Percentiles rank a stretch among this genome's conserved stretches.
Evolutionary conservation across 2,113 vertebrate species (phyloP).

Genomic region (Tichodroma muraria): DNA sequence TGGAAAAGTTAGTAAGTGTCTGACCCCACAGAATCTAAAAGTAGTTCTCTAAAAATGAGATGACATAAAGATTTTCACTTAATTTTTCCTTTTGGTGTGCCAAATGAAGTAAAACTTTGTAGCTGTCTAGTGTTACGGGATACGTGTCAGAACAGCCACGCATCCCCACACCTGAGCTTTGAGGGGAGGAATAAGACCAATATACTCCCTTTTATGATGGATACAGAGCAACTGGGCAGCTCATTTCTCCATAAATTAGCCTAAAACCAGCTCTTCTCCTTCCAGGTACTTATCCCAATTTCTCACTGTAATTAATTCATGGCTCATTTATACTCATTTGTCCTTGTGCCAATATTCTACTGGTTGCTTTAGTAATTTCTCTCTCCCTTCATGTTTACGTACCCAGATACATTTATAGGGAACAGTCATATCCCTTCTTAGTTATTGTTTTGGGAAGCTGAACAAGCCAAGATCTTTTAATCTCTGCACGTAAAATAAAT

Average conservation of each 20-base stretch:
- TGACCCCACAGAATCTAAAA: neutral
- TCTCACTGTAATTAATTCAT: slow-evolving; percentile 27
- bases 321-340: slow-evolving; percentile 1
- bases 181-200: neutral
- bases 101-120: neutral
- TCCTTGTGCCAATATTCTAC: slow-evolving; percentile 30
- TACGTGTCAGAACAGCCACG: neutral
- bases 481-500: slow-evolving; percentile 35
- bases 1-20: neutral
- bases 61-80: neutral
- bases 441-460: slow-evolving; percentile 27
- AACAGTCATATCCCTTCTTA: neutral
- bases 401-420: neutral
- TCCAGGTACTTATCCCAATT: slow-evolving; percentile 20
- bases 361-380: slow-evolving; percentile 18
- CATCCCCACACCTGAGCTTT: neutral
- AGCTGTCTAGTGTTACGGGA: neutral
- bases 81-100: neutral
- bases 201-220: neutral
- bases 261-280: neutral
- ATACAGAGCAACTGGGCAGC: neutral
- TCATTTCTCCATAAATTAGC: neutral
- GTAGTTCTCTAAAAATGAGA: neutral
- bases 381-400: slow-evolving; percentile 8
- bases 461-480: slow-evolving; percentile 43